phyloP scores from a whole-genome alignment of 2,113 vertebrate genomes.

The Loxodonta africana region DNA sequence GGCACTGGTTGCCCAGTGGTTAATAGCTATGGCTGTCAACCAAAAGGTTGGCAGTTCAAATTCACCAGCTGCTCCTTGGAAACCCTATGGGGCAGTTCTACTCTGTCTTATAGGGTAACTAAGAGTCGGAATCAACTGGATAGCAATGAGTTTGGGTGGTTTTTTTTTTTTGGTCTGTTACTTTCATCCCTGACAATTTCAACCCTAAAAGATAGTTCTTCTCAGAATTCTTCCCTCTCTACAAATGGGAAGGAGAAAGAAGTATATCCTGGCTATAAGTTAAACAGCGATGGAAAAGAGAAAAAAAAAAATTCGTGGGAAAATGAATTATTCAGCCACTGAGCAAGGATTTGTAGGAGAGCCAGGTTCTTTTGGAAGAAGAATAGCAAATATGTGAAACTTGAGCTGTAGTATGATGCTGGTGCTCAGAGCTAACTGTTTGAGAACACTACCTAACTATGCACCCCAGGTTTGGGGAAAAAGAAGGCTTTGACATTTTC shows the following conservation, averaged over 20 bases:
- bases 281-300: slow-evolving; percentile 18
- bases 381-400: slow-evolving; percentile 25
- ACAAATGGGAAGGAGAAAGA: neutral
- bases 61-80: too few relatives aligned
- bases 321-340: neutral
- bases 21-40: too few relatives aligned
- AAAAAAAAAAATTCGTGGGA: neutral
- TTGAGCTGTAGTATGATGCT: neutral
- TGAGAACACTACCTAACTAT: neutral
- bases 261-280: neutral
- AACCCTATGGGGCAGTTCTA: too few relatives aligned
- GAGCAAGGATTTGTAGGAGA: neutral
- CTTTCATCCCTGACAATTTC: neutral
- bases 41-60: too few relatives aligned
- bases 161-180: neutral
- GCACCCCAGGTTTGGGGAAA: neutral
- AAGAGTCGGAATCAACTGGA: too few relatives aligned
- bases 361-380: neutral
- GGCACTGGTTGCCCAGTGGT: too few relatives aligned
- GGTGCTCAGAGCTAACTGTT: neutral
- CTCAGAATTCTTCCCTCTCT: neutral
- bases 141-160: too few relatives aligned
- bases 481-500: slow-evolving; percentile 8
- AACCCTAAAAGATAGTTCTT: neutral
- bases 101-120: too few relatives aligned